Evolutionary conservation across 2,888 invertebrate genomes (phyloP).

Genomic region (Drosophila pseudotalamancana): DNA sequence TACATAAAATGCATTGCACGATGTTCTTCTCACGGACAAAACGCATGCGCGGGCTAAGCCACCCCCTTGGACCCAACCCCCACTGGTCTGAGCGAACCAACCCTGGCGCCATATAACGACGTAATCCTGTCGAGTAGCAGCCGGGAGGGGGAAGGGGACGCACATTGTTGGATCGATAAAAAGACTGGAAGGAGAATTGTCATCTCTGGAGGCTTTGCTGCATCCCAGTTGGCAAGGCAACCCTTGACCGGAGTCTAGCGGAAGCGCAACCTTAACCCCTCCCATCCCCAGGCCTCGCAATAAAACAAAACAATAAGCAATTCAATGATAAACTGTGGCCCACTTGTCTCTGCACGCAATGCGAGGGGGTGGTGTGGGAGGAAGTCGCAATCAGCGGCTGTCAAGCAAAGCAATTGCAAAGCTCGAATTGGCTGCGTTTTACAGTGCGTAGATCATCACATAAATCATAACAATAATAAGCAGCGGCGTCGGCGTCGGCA

Average conservation of each 20-base stretch:
- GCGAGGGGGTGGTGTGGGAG: slow-evolving; percentile 4
- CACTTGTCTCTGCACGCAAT: slow-evolving; percentile 25
- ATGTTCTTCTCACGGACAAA: slow-evolving; percentile 9
- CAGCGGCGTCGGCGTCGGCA: not conserved
- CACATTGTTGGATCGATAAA: slow-evolving; percentile 75
- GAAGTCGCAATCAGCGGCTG: slow-evolving; percentile 59
- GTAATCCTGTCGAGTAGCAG: slow-evolving; percentile 63
- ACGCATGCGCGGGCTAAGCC: slow-evolving; percentile 57
- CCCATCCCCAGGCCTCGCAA: not conserved
- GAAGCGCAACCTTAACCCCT: slow-evolving; percentile 20
- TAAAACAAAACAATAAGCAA: slow-evolving; percentile 2
- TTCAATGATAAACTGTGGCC: slow-evolving; percentile 26
- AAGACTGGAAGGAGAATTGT: slow-evolving; percentile 12
- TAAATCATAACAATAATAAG: slow-evolving; percentile 28
- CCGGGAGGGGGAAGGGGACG: not conserved
- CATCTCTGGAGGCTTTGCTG: slow-evolving; percentile 20
- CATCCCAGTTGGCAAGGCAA: slow-evolving; percentile 31
- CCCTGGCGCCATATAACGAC: slow-evolving; percentile 72
- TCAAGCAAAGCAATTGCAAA: slow-evolving; percentile 62
- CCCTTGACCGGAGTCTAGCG: slow-evolving; percentile 51
- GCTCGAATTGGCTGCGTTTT: slow-evolving; percentile 44
- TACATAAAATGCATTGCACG: slow-evolving; percentile 66
- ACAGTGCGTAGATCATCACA: slow-evolving; percentile 61
- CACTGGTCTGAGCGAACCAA: slow-evolving; percentile 20
- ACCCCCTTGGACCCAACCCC: slow-evolving; percentile 18